These are phyloP conservation scores for Acromyrmex charruanus DNA, from an alignment of 1,140 invertebrate species.

Conservation along the genomic window DNA sequence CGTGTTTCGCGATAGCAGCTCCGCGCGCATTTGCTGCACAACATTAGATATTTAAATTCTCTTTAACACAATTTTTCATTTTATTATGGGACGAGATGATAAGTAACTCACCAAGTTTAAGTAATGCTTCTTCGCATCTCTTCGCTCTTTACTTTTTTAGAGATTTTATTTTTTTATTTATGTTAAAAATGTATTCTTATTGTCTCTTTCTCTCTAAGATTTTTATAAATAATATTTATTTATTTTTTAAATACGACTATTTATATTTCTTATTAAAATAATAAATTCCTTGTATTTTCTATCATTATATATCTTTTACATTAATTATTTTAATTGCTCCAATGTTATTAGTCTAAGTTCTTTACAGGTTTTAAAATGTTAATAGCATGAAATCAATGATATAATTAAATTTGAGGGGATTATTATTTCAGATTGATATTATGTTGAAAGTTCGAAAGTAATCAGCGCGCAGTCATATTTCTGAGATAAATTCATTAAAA, in stretches of 20 bases:
- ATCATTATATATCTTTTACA: not conserved
- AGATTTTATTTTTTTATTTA: conserved; percentile 22
- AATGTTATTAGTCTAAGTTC: not conserved
- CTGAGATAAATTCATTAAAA: too few species aligned
- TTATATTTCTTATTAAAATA: not conserved
- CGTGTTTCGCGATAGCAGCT: not conserved
- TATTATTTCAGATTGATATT: too few species aligned
- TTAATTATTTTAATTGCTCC: not conserved
- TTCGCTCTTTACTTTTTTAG: not conserved
- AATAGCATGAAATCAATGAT: too few species aligned
- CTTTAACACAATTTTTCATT: conserved; percentile 7
- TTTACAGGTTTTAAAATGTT: too few species aligned
- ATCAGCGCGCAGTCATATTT: too few species aligned
- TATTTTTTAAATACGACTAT: not conserved
- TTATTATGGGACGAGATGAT: not conserved
- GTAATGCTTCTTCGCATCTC: not conserved
- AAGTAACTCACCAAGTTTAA: conserved; percentile 13
- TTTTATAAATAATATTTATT: conserved; percentile 2
- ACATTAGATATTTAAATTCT: conserved; percentile 10
- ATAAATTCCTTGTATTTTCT: not conserved
- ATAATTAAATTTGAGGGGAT: too few species aligned
- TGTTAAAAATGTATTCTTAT: not conserved
- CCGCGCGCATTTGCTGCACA: not conserved
- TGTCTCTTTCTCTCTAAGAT: not conserved
- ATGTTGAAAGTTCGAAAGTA: too few species aligned